Conservation (phyloP, 2,797 vertebrate genomes). For the Cottoperca gobio region DNA sequence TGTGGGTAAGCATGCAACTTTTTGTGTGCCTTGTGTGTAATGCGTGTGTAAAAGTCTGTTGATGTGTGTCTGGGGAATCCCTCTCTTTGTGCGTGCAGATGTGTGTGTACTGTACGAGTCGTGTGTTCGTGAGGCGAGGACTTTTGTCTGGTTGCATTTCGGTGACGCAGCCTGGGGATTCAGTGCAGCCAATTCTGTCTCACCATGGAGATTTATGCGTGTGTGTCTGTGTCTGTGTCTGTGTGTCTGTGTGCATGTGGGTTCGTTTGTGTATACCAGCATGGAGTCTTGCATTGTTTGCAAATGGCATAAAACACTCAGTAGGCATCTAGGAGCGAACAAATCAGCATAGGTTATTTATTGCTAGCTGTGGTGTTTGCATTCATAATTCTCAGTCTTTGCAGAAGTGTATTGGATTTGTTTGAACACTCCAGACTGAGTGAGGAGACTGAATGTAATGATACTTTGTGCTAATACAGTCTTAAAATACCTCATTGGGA, state of each 20-base stretch:
- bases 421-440: conserved; percentile 21
- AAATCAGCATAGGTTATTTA: conserved; percentile 64
- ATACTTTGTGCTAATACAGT: not conserved
- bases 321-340: conserved; percentile 42
- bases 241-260: conserved; percentile 12
- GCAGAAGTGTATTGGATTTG: conserved; percentile 8
- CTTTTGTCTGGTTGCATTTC: conserved; percentile 66
- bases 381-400: conserved; percentile 41
- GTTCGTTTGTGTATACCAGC: conserved; percentile 34
- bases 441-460: not conserved
- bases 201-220: conserved; percentile 24
- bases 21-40: conserved; percentile 27
- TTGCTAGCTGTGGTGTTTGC: conserved; percentile 42
- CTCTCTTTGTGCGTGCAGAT: conserved; percentile 15
- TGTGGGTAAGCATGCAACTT: not conserved
- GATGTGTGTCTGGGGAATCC: conserved; percentile 63
- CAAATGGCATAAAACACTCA: conserved; percentile 63
- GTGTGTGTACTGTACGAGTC: not conserved
- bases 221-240: conserved; percentile 23
- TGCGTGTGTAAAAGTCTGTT: conserved; percentile 16
- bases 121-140: conserved; percentile 40
- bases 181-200: conserved; percentile 42
- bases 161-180: conserved; percentile 55
- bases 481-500: not conserved
- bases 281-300: conserved; percentile 62